Conservation (phyloP, 1,140 invertebrate species). For the Drosophila micromelanica region DNA sequence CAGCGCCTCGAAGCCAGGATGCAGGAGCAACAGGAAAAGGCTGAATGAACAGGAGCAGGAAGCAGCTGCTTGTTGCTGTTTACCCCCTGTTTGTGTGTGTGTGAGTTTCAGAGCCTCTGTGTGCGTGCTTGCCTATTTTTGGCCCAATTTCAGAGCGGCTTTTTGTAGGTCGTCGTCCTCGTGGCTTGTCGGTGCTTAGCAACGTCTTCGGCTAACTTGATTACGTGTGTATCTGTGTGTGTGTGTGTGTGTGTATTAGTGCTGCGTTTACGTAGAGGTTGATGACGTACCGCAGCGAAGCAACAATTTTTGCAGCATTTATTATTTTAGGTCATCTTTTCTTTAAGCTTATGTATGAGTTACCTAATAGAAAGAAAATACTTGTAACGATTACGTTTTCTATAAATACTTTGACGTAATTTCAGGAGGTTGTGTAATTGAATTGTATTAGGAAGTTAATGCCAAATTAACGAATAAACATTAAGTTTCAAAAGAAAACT, state of each 20-base stretch:
- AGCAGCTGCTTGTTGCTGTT: slow-evolving; percentile 30
- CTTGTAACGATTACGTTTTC: no score
- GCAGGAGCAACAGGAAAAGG: slow-evolving; percentile 9
- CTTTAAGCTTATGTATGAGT: no score
- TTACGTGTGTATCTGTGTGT: slow-evolving; percentile 8
- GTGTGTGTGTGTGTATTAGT: slow-evolving; percentile 1
- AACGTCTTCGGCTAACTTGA: slow-evolving; percentile 13
- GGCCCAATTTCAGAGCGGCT: slow-evolving; percentile 40
- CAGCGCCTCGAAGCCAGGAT: slow-evolving; percentile 45
- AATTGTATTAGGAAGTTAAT: no score
- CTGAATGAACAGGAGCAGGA: slow-evolving; percentile 28
- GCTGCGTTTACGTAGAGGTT: slow-evolving; percentile 5
- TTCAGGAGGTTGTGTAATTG: no score
- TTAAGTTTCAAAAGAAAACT: no score
- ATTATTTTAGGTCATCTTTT: no score
- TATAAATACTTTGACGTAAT: no score
- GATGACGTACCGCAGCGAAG: no score
- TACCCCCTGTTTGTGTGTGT: slow-evolving; percentile 11
- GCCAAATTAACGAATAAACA: no score
- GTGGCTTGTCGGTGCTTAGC: slow-evolving; percentile 12
- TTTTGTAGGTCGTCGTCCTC: slow-evolving; percentile 58
- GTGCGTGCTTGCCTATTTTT: slow-evolving; percentile 50
- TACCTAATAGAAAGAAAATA: background rate
- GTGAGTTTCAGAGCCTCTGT: background rate
- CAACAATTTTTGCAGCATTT: no score